Base-by-base conservation (phyloP, 2,888 invertebrate species). In the Drosophila robusta region DNA sequence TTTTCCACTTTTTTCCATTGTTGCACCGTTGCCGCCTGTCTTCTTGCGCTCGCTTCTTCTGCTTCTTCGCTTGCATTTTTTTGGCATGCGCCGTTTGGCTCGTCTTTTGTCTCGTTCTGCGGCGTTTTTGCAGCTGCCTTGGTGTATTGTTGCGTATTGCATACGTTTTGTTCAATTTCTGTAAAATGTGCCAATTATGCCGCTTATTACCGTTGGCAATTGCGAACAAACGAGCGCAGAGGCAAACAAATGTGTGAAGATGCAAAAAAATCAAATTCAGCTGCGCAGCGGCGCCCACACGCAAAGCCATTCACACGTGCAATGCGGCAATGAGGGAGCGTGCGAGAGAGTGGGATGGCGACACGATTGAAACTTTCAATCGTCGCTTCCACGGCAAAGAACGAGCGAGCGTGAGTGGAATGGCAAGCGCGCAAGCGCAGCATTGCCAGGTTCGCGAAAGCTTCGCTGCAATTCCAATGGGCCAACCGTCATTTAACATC, bases 121-220 rank as follows among this genome's bases (percentile, higher is more conserved):
- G 24, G 34, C 54, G 29, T 18, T 6, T 24, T 38, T 41, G 41
- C 29, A 3, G 18, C 32, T 50, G 65, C 58, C 26, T 29, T 29
- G 36, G 47, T 26, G 54, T 52, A 56, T 75, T 76, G 71, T 75
- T 75, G 44, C 55, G 51, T 63, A 34, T 70, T 26, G 42, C 52
- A 47, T n/a, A 18, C 50, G 64, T 57, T 39, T 61, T 51, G 52
- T 70, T 66, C 47, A 56, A 47, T 58, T 80, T 52, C 50, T 51
- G 61, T 52, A 49, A 78, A 75, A 75, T 70, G 72, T 70, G 80
- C 68, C 79, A 85, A 81, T 82, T 81, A 83, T 63, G 78, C 46
- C 70, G 68, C 68, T 58, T 78, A 68, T 74, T 69, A 56, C 69
- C 62, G 69, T 71, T 71, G 56, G 58, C 44, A 60, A 52, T 56